A percentile compares a stretch with the other conserved stretches of the same genome.
Conservation (phyloP, 2,113 vertebrate species). For the Anser brachyrhynchus region DNA sequence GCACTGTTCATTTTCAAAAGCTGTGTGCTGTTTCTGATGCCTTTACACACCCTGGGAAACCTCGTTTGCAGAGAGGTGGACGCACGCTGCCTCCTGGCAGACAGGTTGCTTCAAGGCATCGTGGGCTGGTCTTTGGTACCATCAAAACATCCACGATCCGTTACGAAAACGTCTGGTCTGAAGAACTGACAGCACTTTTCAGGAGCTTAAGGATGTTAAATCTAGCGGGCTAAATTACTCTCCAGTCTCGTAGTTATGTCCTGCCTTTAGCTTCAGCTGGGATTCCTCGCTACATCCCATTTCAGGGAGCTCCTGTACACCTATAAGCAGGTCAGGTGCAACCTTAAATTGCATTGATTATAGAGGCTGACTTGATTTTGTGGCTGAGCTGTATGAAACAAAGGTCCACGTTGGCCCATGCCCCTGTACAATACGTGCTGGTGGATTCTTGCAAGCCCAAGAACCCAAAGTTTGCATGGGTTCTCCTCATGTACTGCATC, state of each 20-base stretch:
- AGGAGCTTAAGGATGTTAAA: not conserved
- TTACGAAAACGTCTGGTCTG: slow-evolving; percentile 12
- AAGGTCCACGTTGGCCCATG: not conserved
- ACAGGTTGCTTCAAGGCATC: not conserved
- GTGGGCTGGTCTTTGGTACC: not conserved
- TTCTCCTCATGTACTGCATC: not conserved
- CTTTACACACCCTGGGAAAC: slow-evolving; percentile 11
- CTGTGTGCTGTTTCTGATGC: not conserved
- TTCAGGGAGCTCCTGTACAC: not conserved
- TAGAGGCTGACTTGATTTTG: not conserved
- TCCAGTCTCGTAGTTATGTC: not conserved
- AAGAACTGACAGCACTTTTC: not conserved
- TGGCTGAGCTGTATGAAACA: not conserved
- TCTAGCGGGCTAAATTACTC: not conserved
- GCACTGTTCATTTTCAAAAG: slow-evolving; percentile 23
- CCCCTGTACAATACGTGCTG: not conserved
- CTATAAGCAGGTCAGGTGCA: not conserved
- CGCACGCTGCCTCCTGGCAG: not conserved
- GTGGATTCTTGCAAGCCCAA: not conserved
- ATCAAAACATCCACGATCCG: not conserved
- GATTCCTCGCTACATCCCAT: not conserved
- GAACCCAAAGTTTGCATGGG: fast-evolving
- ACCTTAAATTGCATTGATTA: not conserved
- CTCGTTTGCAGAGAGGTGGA: not conserved
- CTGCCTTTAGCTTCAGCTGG: not conserved